Base-by-base conservation (phyloP, 2,888 invertebrate species). In the Zootermopsis nevadensis region DNA sequence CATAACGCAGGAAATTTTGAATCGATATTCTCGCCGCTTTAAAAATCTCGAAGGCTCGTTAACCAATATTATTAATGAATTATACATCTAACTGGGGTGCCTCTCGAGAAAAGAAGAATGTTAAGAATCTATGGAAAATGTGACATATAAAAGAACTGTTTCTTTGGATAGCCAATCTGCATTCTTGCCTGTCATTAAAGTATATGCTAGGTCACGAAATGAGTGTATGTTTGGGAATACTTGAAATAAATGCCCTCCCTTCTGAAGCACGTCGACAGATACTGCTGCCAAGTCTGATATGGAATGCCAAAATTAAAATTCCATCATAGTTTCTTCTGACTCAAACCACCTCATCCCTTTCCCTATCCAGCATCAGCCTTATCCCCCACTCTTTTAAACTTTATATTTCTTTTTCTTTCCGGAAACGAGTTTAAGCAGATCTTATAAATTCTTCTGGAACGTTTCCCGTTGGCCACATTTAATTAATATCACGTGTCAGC, bases 301-400 rank as follows among this genome's bases (percentile, higher is more conserved):
- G 76, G 76, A 76, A 76, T 76, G 42, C 30, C 48, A 42, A 76
- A 76, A 76, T 76, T 76, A 76, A 76, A 76, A 76, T 76, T 48
- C 76, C 76, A 30, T 76, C 76, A 42, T 76, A 76, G 19, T 38
- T 27, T 30, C 27, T 27, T 60, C 60, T 27, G 27, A 27, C 60
- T 27, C 19, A 48, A 48, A 48, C 48, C 8, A 2, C 3, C 19
- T 19, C 4, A 3, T 2, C 19, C 12, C 60, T 6, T 10, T 60
- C 60, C n/a, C n/a, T 1, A 67, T 19, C 67, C 24, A 69, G 30
- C 35, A 31, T 22, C 48, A 76, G 38, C n/a, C 27, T 76, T 76
- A 19, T 42, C 19, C 19, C 42, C 4, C 27, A 27, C 27, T 30
- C 48, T 27, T 27, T 42, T n/a, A 33, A 48, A 76, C 76, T 76